These are phyloP conservation scores for Hyposmocoma kahamanoa DNA, from an alignment of 1,140 invertebrate genomes.

Conservation along the genomic window DNA sequence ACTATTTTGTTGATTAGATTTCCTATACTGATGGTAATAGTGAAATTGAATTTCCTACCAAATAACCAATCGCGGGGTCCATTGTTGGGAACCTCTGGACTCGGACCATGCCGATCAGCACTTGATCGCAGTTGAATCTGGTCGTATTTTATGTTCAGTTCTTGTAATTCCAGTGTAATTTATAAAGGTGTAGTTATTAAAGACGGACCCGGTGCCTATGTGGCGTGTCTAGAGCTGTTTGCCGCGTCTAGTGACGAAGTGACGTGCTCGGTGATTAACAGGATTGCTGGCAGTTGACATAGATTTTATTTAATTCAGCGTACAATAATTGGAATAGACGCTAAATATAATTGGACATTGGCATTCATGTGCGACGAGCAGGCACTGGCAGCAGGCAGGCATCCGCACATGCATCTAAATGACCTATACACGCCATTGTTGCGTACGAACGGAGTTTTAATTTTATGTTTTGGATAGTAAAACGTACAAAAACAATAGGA, in stretches of 20 bases:
- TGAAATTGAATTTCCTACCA: too few relatives aligned
- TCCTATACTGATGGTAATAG: background rate
- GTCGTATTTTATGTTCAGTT: slow-evolving; percentile 13
- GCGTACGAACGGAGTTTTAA: slow-evolving; percentile 63
- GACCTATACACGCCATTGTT: slow-evolving; percentile 35
- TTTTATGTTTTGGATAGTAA: slow-evolving; percentile 33
- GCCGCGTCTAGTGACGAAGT: background rate
- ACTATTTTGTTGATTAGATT: background rate
- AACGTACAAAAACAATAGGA: slow-evolving; percentile 1
- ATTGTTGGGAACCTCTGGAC: too few relatives aligned
- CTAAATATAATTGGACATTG: slow-evolving; percentile 66
- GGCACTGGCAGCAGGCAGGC: slow-evolving; percentile 34
- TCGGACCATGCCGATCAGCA: too few relatives aligned
- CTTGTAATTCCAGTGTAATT: slow-evolving; percentile 14
- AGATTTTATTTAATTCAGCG: slow-evolving; percentile 47
- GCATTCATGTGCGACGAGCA: slow-evolving; percentile 38
- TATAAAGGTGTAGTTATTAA: slow-evolving; percentile 14
- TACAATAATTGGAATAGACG: slow-evolving; percentile 46
- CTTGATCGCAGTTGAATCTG: too few relatives aligned
- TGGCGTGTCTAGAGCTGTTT: background rate
- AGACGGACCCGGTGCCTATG: slow-evolving; percentile 1
- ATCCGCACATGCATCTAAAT: slow-evolving; percentile 58
- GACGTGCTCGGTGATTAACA: background rate
- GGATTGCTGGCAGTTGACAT: slow-evolving; percentile 44
- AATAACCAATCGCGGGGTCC: too few relatives aligned